phyloP scores from a whole-genome alignment of 2,797 vertebrate species.

The Sebastiscus albofasciatus region DNA sequence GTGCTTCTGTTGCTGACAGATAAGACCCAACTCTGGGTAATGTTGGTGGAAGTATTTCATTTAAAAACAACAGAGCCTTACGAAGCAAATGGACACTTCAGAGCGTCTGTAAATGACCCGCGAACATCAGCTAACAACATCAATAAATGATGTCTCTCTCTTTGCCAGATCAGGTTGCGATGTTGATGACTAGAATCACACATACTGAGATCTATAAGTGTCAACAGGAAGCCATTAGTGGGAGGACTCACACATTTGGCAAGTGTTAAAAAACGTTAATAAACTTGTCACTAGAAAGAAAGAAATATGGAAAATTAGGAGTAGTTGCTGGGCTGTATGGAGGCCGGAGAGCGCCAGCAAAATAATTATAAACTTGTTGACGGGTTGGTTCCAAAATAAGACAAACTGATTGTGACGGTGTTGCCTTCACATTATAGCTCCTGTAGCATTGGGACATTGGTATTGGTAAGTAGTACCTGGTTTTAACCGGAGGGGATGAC shows the following conservation, averaged over 20 bases:
- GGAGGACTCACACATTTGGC: background rate
- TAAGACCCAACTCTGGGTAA: background rate
- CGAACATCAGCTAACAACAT: constrained; percentile 8
- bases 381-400: background rate
- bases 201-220: background rate
- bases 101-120: background rate
- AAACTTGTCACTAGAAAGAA: background rate
- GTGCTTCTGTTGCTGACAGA: background rate
- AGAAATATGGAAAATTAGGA: background rate
- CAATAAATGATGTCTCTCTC: constrained; percentile 35
- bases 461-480: background rate
- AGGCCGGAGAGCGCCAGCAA: background rate
- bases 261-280: background rate
- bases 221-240: constrained; percentile 10
- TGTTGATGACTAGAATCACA: background rate
- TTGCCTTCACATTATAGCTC: background rate
- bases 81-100: background rate
- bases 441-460: background rate
- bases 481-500: background rate
- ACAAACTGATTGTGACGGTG: background rate
- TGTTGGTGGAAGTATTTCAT: background rate
- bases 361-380: background rate
- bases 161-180: constrained; percentile 9
- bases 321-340: background rate
- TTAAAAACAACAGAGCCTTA: background rate